phyloP scores from a whole-genome alignment of 2,113 vertebrate genomes.

The Dascyllus trimaculatus region DNA sequence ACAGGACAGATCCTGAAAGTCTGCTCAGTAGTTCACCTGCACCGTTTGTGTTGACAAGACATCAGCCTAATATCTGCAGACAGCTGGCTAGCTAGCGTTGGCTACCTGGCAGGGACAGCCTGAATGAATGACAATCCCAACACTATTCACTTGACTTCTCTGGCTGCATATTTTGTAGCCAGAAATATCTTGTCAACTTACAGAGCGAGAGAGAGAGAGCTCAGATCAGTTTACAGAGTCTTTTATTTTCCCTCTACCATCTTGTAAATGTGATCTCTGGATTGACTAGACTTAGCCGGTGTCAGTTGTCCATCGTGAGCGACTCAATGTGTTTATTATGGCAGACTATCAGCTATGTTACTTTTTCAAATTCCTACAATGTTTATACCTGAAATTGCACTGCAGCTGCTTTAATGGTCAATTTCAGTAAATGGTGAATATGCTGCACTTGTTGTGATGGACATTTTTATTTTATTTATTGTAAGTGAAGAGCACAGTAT shows the following conservation, averaged over 20 bases:
- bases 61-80: neutral
- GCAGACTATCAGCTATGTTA: no score
- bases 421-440: no score
- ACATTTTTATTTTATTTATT: no score
- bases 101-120: neutral
- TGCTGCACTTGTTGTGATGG: no score
- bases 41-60: constrained; percentile 5
- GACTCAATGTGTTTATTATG: no score
- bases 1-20: neutral
- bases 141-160: neutral
- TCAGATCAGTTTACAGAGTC: neutral
- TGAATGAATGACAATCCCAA: neutral
- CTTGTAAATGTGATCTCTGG: neutral
- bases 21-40: constrained; percentile 2
- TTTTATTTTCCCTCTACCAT: neutral
- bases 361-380: no score
- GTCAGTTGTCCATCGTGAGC: no score
- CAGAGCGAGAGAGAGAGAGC: neutral
- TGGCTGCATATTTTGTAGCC: neutral
- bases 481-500: no score
- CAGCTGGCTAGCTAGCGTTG: neutral
- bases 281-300: neutral
- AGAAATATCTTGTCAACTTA: neutral
- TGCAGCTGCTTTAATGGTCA: no score
- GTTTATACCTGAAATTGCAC: no score